Evolutionary conservation across 2,797 vertebrate genomes (phyloP), one percentile per base, ranked within the genome.

Genomic region (Dallia pectoralis): DNA sequence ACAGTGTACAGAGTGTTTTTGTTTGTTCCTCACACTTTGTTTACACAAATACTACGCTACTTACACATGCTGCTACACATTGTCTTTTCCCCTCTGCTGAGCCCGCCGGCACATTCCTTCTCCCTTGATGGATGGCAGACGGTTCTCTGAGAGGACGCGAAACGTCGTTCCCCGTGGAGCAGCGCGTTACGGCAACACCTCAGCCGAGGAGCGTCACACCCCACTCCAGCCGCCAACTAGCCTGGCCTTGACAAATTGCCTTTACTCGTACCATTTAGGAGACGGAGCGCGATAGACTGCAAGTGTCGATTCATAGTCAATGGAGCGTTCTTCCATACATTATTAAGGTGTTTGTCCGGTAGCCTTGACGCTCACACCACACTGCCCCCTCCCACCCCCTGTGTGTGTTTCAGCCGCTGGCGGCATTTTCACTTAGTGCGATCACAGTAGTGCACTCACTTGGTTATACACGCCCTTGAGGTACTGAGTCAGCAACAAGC

Each of bases 21-120:
- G 29, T 22, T n/a, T 16, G 18, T 49, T 40, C 0, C 11, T 16
- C 51, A 18, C 33, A 32, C 62, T 72, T n/a, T 74, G 75, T 79
- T 80, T 80, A 74, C 69, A 72, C 69, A 74, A 70, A 78, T n/a
- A 19, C 68, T 53, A 66, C 18, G 29, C 62, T 64, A 29, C 61
- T 32, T 63, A 27, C 61, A 2, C 16, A 19, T 64, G 62, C 61
- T 32, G 29, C 14, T 27, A 2, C 16, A 19, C 27, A 18, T 15
- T 27, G 16, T 64, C 5, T 5, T 56, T 22, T 19, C 51, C 51
- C 51, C 51, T 56, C 51, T 56, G 51, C n/a, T 19, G 51, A 22
- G n/a, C 51, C n/a, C 11, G n/a, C n/a, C 3, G n/a, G 51, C n/a
- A n/a, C 8, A n/a, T 22, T n/a, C 51, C 18, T 2, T n/a, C 19